Conservation (phyloP, 1,140 invertebrate species). For the Dendrolimus kikuchii region DNA sequence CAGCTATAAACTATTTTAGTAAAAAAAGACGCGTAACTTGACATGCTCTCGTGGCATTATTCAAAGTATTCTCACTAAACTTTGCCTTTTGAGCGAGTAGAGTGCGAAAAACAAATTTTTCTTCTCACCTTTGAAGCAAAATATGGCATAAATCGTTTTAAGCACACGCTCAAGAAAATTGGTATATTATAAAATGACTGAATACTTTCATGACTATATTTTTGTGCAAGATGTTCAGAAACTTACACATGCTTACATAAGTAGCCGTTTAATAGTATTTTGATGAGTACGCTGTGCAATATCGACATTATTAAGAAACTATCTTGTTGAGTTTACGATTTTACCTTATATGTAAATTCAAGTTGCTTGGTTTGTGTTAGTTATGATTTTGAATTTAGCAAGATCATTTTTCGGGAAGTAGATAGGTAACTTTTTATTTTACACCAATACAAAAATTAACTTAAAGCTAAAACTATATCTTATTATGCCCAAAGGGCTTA, state of each 20-base stretch:
- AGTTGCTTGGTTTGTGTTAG: too few species aligned
- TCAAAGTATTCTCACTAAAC: constrained; percentile 32
- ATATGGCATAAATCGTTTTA: too few species aligned
- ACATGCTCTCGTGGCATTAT: constrained; percentile 24
- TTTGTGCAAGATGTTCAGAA: constrained; percentile 25
- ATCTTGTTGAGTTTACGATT: too few species aligned
- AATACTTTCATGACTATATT: constrained; percentile 24
- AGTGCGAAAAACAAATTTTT: constrained; percentile 33
- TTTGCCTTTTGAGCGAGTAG: constrained; percentile 23
- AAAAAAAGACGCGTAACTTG: constrained; percentile 21
- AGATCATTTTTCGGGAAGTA: too few species aligned
- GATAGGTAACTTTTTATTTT: too few species aligned
- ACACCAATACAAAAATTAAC: too few species aligned
- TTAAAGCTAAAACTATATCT: too few species aligned
- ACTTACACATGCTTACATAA: constrained; percentile 22
- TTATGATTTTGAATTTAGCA: too few species aligned
- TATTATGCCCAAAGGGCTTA: too few species aligned
- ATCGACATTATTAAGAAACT: constrained; percentile 8
- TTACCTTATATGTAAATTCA: too few species aligned
- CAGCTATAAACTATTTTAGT: constrained; percentile 21
- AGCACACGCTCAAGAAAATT: constrained; percentile 33
- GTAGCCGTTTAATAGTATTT: constrained; percentile 23
- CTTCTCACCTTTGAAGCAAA: background rate
- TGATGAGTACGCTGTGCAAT: constrained; percentile 18
- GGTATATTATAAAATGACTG: constrained; percentile 47